Conservation (phyloP, 1,140 invertebrate genomes). For the Ericerus pela region DNA sequence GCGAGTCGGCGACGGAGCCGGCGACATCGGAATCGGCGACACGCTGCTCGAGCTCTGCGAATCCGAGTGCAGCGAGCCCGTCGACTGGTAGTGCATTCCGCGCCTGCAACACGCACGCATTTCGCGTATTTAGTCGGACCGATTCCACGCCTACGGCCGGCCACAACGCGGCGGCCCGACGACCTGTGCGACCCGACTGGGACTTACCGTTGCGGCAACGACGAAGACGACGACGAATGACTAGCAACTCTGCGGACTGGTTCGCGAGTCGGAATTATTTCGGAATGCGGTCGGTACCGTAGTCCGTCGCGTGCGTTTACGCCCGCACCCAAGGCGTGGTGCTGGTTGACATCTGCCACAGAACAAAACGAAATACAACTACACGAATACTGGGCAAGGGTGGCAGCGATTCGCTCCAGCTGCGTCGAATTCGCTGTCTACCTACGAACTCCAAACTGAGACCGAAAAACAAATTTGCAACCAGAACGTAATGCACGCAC, state of each 20-base stretch:
- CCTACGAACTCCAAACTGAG: too few relatives aligned
- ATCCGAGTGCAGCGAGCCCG: constrained; percentile 68
- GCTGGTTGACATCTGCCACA: constrained; percentile 10
- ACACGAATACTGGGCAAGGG: not conserved
- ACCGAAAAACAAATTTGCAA: too few relatives aligned
- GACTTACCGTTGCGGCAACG: constrained; percentile 26
- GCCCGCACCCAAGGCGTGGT: not conserved
- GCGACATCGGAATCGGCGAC: constrained; percentile 60
- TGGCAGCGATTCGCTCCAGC: too few relatives aligned
- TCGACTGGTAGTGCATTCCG: constrained; percentile 67
- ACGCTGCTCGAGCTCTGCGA: constrained; percentile 67
- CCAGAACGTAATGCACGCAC: too few relatives aligned
- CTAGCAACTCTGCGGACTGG: constrained; percentile 25
- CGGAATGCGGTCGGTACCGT: constrained; percentile 20
- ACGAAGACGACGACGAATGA: constrained; percentile 22
- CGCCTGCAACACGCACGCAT: constrained; percentile 35
- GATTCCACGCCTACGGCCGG: not conserved
- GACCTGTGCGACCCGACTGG: not conserved
- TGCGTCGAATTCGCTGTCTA: too few relatives aligned
- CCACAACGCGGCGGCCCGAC: not conserved
- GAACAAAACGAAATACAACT: not conserved
- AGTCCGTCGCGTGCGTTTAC: constrained; percentile 9
- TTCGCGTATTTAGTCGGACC: too few relatives aligned
- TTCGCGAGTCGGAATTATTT: constrained; percentile 20
- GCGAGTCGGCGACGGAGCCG: constrained; percentile 58